Percentiles rank a stretch among this genome's conserved stretches.
phyloP scores from a whole-genome alignment of 2,888 invertebrate genomes.

The Coleophora flavipennella region DNA sequence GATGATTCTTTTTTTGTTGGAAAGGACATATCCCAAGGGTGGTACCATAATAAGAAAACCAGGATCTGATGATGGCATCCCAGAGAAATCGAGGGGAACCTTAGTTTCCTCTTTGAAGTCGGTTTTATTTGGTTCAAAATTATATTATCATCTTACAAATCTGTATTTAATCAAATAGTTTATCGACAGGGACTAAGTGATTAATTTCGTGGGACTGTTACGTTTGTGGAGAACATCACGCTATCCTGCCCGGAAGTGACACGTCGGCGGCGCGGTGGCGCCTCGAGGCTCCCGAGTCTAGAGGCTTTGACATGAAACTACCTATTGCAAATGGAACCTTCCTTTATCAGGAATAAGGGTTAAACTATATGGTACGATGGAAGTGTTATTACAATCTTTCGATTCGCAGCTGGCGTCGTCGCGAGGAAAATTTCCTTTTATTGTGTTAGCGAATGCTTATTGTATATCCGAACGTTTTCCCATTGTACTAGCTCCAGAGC shows the following conservation, averaged over 20 bases:
- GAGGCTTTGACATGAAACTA: constrained; percentile 30
- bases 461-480: constrained; percentile 54
- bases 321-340: constrained; percentile 26
- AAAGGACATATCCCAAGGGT: too few relatives aligned
- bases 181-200: too few relatives aligned
- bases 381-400: constrained; percentile 42
- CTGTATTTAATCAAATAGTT: too few relatives aligned
- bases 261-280: constrained; percentile 20
- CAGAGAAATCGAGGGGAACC: too few relatives aligned
- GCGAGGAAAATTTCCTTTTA: constrained; percentile 57
- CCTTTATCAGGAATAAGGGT: constrained; percentile 27
- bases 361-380: constrained; percentile 30
- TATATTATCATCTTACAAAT: too few relatives aligned
- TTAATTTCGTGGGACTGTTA: constrained; percentile 11
- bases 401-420: constrained; percentile 32
- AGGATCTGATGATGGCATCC: too few relatives aligned
- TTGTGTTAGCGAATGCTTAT: constrained; percentile 63
- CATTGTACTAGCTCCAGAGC: constrained; percentile 41
- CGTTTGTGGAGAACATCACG: constrained; percentile 31
- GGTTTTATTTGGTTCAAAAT: too few relatives aligned
- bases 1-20: too few relatives aligned
- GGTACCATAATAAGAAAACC: too few relatives aligned
- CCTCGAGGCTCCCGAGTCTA: constrained; percentile 27
- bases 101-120: too few relatives aligned
- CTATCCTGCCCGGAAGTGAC: constrained; percentile 34